Percentiles rank a stretch among this genome's conserved stretches.
Conservation (phyloP, 2,888 invertebrate species). For the Patella caerulea region DNA sequence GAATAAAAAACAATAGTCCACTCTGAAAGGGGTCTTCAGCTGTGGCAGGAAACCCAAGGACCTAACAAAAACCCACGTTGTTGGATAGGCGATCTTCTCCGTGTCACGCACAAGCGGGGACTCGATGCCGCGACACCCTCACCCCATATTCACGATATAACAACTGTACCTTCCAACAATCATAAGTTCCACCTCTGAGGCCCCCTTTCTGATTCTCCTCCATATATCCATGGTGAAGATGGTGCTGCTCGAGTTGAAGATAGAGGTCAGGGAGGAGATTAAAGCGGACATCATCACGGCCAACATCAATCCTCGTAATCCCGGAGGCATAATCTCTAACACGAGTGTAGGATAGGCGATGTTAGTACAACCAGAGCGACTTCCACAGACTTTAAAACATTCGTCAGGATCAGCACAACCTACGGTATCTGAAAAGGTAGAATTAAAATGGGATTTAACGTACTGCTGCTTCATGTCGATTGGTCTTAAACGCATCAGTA, state of each 20-base stretch:
- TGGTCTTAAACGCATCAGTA: no score
- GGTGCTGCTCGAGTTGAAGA: slow-evolving; percentile 74
- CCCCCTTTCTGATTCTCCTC: slow-evolving; percentile 67
- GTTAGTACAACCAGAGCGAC: slow-evolving; percentile 72
- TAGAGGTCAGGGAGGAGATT: slow-evolving; percentile 74
- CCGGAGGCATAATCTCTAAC: slow-evolving; percentile 72
- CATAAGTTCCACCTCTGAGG: slow-evolving; percentile 72
- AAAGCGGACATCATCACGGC: slow-evolving; percentile 75
- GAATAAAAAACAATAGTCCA: no score
- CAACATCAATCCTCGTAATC: slow-evolving; percentile 73
- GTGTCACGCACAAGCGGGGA: no score
- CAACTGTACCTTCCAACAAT: slow-evolving; percentile 71
- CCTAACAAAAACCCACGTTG: no score
- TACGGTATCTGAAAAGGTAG: slow-evolving; percentile 67
- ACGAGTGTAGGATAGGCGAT: slow-evolving; percentile 74
- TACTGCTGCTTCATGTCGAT: no score
- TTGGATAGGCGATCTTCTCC: no score
- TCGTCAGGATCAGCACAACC: slow-evolving; percentile 71
- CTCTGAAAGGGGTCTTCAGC: no score
- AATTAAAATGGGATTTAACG: no score
- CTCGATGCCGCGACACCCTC: no score
- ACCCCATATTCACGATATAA: no score
- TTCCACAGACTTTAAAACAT: slow-evolving; percentile 71
- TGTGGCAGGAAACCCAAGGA: no score
- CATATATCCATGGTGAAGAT: slow-evolving; percentile 75